Percentiles rank a stretch among this genome's conserved stretches.
Conservation (phyloP, 1,140 invertebrate genomes). For the Atta colombica region DNA sequence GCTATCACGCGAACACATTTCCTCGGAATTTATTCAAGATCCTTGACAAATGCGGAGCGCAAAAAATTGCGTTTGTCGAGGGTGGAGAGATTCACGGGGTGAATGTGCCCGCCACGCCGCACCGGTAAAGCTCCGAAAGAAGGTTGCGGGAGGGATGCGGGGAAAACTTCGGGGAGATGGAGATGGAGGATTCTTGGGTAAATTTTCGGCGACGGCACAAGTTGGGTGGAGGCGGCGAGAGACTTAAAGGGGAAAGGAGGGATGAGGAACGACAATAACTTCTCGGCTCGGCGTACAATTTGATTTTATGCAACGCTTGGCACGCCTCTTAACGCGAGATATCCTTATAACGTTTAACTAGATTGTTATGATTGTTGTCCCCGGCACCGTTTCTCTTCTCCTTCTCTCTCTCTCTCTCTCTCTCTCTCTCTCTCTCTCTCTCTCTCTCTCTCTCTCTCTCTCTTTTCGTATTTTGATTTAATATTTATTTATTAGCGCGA, state of each 20-base stretch:
- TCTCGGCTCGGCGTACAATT: slow-evolving; percentile 86
- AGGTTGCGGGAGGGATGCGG: slow-evolving; percentile 6
- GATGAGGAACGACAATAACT: slow-evolving; percentile 86
- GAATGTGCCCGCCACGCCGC: slow-evolving; percentile 27
- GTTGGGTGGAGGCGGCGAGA: slow-evolving; percentile 29
- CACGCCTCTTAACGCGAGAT: slow-evolving; percentile 86
- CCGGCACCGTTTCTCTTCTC: slow-evolving; percentile 67
- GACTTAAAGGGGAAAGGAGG: slow-evolving; percentile 66
- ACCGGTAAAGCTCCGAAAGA: slow-evolving; percentile 42
- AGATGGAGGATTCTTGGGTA: slow-evolving; percentile 71
- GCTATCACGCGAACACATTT: slow-evolving; percentile 34
- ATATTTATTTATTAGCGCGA: slow-evolving; percentile 1
- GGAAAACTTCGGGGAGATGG: slow-evolving; percentile 41
- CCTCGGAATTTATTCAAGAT: slow-evolving; percentile 55
- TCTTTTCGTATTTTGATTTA: neutral
- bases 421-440: no score
- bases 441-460: no score
- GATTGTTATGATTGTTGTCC: slow-evolving; percentile 85
- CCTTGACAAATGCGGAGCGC: slow-evolving; percentile 58
- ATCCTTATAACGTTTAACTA: slow-evolving; percentile 87
- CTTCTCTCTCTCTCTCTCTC: neutral
- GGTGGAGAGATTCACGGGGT: slow-evolving; percentile 41
- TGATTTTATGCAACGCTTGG: slow-evolving; percentile 87
- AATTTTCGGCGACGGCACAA: slow-evolving; percentile 80
- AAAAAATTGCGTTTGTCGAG: slow-evolving; percentile 62